Evolutionary conservation across 2,888 invertebrate genomes (phyloP), one percentile per base, ranked within the genome.

Genomic region (Uloborus plumipes): DNA sequence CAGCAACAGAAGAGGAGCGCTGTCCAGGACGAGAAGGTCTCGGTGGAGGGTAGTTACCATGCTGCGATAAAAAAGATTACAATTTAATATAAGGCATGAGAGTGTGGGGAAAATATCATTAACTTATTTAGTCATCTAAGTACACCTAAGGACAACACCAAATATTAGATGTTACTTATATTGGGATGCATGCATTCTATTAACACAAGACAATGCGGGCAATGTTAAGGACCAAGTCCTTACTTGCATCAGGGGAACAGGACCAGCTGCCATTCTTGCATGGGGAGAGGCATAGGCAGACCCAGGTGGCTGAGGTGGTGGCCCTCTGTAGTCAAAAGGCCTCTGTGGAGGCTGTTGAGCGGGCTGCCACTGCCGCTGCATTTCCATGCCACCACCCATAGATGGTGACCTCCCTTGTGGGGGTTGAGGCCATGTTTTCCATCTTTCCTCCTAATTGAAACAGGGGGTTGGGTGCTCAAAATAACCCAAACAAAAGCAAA

Each of bases 1-100:
- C 92, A 53, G 88, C 87, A 31, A 87, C 87, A 22, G 86, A 87
- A 72, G 87, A 85, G 69, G 87, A 85, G 2, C 85, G 79, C 2
- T 72, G 76, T 31, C 83, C 76, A 53, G 75, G 83, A 14, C 84
- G 49, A 26, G 82, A 59, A 50, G 84, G 72, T 53, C 84, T 50
- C 18, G 84, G 73, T 20, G 78, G 76, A 64, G 82, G 78, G 49
- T 78, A 85, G 64, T 70, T 74, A 22, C 76, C 72, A 75, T 83
- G 80, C 77, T 3, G 64, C 69, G 47, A n/a, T 26, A 62, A 71
- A 59, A 47, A 18, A 18, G 22, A 13, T n/a, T n/a, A n/a, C n/a
- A n/a, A n/a, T n/a, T n/a, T n/a, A n/a, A n/a, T n/a, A n/a, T 31
- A 14, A 62, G 7, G 6, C 16, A 62, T 6, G 16, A 62, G 14